phyloP scores from a whole-genome alignment of 2,113 vertebrate genomes.

The Rutilus rutilus region DNA sequence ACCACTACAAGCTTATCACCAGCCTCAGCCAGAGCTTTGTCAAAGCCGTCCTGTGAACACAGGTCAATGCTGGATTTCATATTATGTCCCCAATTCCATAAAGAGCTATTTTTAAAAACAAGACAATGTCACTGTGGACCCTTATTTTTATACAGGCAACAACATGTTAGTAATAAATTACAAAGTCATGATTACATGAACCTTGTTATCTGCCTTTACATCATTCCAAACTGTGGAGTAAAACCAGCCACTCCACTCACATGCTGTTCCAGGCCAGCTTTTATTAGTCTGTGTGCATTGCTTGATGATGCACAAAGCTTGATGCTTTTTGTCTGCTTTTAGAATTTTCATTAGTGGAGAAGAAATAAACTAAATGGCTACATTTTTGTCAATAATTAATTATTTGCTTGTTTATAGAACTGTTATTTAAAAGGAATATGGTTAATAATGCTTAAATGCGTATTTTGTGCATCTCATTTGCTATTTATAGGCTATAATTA shows the following conservation, averaged over 20 bases:
- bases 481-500: not conserved
- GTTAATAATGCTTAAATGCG: not conserved
- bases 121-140: not conserved
- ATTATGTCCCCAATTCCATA: not conserved
- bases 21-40: conserved; percentile 67
- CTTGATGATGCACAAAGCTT: not conserved
- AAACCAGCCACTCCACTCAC: not conserved
- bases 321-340: not conserved
- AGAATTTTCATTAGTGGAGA: not conserved
- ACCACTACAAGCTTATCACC: conserved; percentile 80
- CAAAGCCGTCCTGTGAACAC: conserved; percentile 72
- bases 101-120: not conserved
- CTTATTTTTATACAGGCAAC: not conserved
- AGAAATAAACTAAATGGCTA: not conserved
- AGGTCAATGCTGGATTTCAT: not conserved
- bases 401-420: not conserved
- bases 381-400: not conserved
- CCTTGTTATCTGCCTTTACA: not conserved
- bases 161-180: not conserved
- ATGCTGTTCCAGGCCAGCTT: not conserved
- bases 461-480: not conserved
- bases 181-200: not conserved
- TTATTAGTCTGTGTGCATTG: not conserved
- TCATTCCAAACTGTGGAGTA: not conserved
- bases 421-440: not conserved